Evolutionary conservation across 1,140 invertebrate genomes (phyloP).

Genomic region (Daktulosphaira vitifoliae): DNA sequence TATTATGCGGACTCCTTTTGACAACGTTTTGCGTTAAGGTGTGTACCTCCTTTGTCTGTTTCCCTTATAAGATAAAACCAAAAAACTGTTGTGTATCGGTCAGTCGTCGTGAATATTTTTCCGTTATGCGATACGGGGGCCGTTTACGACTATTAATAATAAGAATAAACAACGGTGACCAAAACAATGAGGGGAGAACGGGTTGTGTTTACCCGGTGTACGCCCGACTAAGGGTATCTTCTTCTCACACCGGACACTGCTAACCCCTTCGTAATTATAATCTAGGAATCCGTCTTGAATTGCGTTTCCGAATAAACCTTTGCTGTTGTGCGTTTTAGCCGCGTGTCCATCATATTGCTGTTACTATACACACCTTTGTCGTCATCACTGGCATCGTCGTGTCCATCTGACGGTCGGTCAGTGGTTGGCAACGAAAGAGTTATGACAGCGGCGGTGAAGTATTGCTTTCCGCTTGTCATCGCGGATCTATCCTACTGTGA

Average conservation of each 20-base stretch:
- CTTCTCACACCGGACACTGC: slow-evolving; percentile 25
- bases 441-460: slow-evolving; percentile 22
- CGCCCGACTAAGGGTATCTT: neutral
- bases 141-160: slow-evolving; percentile 16
- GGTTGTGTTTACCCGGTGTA: neutral
- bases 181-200: slow-evolving; percentile 17
- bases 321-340: too few relatives aligned
- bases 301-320: neutral
- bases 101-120: neutral
- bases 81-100: too few relatives aligned
- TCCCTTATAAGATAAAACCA: too few relatives aligned
- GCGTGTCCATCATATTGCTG: too few relatives aligned
- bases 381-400: neutral
- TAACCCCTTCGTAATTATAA: neutral
- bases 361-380: too few relatives aligned
- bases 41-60: too few relatives aligned
- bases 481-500: neutral
- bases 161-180: slow-evolving; percentile 21
- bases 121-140: slow-evolving; percentile 10
- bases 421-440: slow-evolving; percentile 1
- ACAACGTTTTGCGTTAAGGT: too few relatives aligned
- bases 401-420: neutral
- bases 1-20: too few relatives aligned
- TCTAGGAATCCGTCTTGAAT: neutral
- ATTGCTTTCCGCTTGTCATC: slow-evolving; percentile 17